These are phyloP conservation scores for Diarsia rubi DNA, from an alignment of 2,888 invertebrate species.

Conservation along the genomic window DNA sequence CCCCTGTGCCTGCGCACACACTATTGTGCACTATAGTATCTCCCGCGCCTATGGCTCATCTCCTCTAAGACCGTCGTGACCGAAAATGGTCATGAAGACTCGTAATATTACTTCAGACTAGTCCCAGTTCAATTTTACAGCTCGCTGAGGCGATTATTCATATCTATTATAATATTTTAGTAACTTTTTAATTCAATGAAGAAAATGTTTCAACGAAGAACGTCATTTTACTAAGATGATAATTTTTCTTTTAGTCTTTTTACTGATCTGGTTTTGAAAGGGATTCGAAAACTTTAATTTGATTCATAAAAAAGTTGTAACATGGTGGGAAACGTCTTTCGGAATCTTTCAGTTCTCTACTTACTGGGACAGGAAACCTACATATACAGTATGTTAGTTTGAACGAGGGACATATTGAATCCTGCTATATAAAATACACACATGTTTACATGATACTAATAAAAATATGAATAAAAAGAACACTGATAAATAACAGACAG, in stretches of 20 bases:
- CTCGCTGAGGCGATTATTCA: conserved; percentile 10
- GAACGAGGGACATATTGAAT: too few species aligned
- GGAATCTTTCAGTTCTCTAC: neutral
- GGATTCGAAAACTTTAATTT: conserved; percentile 39
- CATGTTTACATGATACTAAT: too few species aligned
- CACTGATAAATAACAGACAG: too few species aligned
- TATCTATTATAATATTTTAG: conserved; percentile 12
- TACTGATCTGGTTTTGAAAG: conserved; percentile 25
- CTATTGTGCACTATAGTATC: too few species aligned
- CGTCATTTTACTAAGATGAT: conserved; percentile 10
- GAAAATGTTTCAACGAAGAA: conserved; percentile 36
- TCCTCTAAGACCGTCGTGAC: too few species aligned
- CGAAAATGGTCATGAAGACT: too few species aligned
- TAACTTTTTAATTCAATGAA: conserved; percentile 51
- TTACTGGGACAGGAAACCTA: too few species aligned
- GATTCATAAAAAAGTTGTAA: conserved; percentile 10
- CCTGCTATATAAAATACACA: too few species aligned
- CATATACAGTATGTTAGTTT: too few species aligned
- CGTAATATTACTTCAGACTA: neutral
- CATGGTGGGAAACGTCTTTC: neutral
- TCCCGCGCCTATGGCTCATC: too few species aligned
- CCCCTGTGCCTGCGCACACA: too few species aligned
- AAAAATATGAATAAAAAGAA: too few species aligned
- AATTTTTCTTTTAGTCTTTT: conserved; percentile 25
- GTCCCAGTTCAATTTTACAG: conserved; percentile 13